phyloP scores from a whole-genome alignment of 2,888 invertebrate species.

The Scaptomyza cyrtandrae region DNA sequence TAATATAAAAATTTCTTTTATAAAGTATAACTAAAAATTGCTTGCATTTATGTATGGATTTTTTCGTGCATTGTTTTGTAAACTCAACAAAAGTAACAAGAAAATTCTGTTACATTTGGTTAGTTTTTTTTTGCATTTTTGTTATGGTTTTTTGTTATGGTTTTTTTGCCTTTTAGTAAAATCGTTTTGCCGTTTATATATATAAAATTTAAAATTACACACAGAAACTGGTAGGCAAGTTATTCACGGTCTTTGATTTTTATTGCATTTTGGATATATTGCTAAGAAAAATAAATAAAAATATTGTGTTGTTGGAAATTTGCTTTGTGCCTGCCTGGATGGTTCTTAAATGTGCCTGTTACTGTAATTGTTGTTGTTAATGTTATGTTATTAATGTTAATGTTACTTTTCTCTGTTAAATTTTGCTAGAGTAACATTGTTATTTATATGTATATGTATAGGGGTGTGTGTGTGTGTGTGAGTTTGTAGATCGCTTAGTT shows the following conservation, averaged over 20 bases:
- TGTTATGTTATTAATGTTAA: conserved; percentile 28
- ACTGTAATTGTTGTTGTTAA: conserved; percentile 25
- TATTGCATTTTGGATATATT: conserved; percentile 18
- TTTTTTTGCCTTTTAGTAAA: conserved; percentile 38
- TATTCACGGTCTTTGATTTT: conserved; percentile 24
- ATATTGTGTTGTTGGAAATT: conserved; percentile 35
- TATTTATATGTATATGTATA: conserved; percentile 6
- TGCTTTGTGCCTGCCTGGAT: conserved; percentile 36
- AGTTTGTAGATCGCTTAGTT: conserved; percentile 71
- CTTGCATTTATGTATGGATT: conserved; percentile 42
- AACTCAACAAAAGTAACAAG: conserved; percentile 71
- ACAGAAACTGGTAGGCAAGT: conserved; percentile 29
- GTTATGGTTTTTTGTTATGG: no score
- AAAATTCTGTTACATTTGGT: conserved; percentile 44
- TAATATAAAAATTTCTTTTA: conserved; percentile 50
- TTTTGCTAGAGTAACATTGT: conserved; percentile 65
- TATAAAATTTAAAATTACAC: conserved; percentile 25
- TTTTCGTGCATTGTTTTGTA: conserved; percentile 19
- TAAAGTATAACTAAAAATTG: conserved; percentile 70
- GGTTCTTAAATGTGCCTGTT: conserved; percentile 20
- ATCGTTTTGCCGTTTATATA: conserved; percentile 33
- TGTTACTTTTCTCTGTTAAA: conserved; percentile 51
- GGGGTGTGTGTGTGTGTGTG: neutral
- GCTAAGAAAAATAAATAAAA: conserved; percentile 34
- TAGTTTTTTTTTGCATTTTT: neutral